A percentile compares a stretch with the other conserved stretches of the same genome.
These are phyloP conservation scores for Gila robusta DNA, from an alignment of 2,797 vertebrate genomes.

Conservation along the genomic window DNA sequence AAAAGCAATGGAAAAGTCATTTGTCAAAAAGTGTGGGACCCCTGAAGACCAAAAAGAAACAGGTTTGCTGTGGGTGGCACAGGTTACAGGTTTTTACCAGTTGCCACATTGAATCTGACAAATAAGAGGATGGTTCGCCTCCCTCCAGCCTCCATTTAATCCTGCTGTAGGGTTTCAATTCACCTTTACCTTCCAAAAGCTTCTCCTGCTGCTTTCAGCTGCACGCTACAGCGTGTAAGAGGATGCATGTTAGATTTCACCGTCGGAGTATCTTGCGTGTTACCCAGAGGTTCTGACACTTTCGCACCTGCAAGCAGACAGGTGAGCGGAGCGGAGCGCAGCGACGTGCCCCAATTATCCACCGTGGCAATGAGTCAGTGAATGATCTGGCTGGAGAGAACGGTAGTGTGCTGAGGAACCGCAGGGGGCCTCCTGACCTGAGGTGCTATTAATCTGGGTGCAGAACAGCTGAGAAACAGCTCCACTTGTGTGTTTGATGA, in stretches of 20 bases:
- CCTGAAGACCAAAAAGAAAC: not conserved
- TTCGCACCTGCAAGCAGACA: constrained; percentile 73
- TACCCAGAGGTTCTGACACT: constrained; percentile 63
- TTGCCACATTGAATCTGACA: not conserved
- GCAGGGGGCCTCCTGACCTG: constrained; percentile 71
- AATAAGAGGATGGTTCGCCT: constrained; percentile 5
- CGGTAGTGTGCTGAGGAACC: constrained; percentile 64
- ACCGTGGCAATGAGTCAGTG: constrained; percentile 73
- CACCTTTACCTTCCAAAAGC: constrained; percentile 41
- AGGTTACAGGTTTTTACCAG: constrained; percentile 26
- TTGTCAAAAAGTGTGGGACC: not conserved
- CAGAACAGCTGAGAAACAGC: constrained; percentile 62
- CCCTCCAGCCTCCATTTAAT: constrained; percentile 38
- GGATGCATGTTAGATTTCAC: constrained; percentile 59
- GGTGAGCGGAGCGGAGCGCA: constrained; percentile 69
- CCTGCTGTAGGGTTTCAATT: constrained; percentile 17
- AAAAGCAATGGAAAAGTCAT: not conserved
- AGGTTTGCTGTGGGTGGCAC: not conserved
- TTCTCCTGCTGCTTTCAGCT: constrained; percentile 47
- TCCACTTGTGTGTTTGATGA: constrained; percentile 68
- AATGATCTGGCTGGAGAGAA: constrained; percentile 68
- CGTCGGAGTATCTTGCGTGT: constrained; percentile 47
- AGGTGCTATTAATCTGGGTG: constrained; percentile 71
- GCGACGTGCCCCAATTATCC: constrained; percentile 75
- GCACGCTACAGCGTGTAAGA: constrained; percentile 58